phyloP scores from a whole-genome alignment of 92 coral and sea anemone genomes.

The Umimayanthus chanpuru region DNA sequence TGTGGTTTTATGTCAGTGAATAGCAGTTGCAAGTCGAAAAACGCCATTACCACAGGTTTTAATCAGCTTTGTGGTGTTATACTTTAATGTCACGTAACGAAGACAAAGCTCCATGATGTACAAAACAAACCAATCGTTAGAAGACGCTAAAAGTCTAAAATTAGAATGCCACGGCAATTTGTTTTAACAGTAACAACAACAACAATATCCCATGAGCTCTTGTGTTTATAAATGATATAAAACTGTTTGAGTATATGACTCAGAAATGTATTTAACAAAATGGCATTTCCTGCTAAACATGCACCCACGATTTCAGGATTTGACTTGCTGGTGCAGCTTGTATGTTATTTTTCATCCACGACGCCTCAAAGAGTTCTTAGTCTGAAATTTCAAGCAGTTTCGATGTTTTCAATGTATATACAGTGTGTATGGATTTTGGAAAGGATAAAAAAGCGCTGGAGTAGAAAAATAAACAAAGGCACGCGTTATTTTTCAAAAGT shows the following conservation, averaged over 20 bases:
- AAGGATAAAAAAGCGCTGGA: too few relatives aligned
- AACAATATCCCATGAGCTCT: not conserved
- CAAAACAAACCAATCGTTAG: not conserved
- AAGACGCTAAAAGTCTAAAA: not conserved
- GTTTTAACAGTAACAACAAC: not conserved
- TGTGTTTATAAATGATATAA: too few relatives aligned
- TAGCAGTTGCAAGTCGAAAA: not conserved
- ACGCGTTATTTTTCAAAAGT: not conserved
- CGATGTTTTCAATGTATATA: too few relatives aligned
- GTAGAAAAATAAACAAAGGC: too few relatives aligned
- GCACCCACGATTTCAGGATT: not conserved
- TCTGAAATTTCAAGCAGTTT: too few relatives aligned
- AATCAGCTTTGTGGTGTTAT: not conserved
- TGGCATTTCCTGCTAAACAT: not conserved
- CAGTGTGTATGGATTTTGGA: too few relatives aligned
- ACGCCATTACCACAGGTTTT: not conserved
- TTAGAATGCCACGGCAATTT: not conserved
- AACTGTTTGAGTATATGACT: not conserved
- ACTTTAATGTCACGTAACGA: not conserved
- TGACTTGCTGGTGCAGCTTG: too few relatives aligned
- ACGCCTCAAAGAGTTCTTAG: too few relatives aligned
- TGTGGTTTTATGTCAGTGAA: not conserved
- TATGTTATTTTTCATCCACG: too few relatives aligned
- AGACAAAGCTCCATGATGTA: not conserved
- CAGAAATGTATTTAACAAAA: not conserved